Conservation (phyloP, 1,140 invertebrate genomes). For the Stegodyphus dumicola region DNA sequence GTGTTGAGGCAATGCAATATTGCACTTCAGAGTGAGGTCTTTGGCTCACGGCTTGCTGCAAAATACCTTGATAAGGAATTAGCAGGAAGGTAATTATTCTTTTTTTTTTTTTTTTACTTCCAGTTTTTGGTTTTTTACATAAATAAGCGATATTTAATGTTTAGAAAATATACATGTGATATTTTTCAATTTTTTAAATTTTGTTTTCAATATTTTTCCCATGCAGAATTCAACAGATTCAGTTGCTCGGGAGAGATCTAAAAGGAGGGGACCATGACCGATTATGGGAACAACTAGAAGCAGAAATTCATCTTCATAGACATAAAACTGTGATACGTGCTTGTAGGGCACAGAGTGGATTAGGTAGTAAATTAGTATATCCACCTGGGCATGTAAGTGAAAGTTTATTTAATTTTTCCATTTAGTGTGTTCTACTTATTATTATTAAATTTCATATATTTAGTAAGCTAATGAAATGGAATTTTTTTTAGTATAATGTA, state of each 20-base stretch:
- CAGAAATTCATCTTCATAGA: slow-evolving; percentile 85
- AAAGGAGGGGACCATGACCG: slow-evolving; percentile 83
- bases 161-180: neutral
- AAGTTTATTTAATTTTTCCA: neutral
- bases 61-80: slow-evolving; percentile 89
- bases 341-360: slow-evolving; percentile 66
- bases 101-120: neutral
- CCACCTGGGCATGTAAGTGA: slow-evolving; percentile 69
- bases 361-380: slow-evolving; percentile 65
- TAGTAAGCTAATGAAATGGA: too few relatives aligned
- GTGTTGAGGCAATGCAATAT: slow-evolving; percentile 78
- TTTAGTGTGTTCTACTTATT: neutral
- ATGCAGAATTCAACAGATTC: slow-evolving; percentile 84
- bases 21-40: slow-evolving; percentile 82
- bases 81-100: slow-evolving; percentile 74
- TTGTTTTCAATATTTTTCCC: neutral
- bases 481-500: too few relatives aligned
- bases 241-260: slow-evolving; percentile 79
- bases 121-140: neutral
- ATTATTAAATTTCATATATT: too few relatives aligned
- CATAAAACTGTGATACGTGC: slow-evolving; percentile 83
- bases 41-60: slow-evolving; percentile 83
- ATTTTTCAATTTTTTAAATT: neutral
- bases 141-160: neutral
- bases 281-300: slow-evolving; percentile 86